Conservation (phyloP, 1,140 invertebrate genomes). For the Bombus superbus region DNA sequence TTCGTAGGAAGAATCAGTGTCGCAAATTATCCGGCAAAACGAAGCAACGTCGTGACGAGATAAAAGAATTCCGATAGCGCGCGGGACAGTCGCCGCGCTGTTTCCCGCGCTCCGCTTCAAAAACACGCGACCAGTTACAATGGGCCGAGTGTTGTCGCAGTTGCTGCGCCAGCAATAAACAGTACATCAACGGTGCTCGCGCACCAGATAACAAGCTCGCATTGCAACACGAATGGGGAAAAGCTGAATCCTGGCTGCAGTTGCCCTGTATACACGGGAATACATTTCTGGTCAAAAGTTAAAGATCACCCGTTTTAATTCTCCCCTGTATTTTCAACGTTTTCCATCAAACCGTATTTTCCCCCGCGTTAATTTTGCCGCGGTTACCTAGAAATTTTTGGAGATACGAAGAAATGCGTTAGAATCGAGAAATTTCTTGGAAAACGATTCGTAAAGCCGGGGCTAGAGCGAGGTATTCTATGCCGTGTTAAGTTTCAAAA, state of each 20-base stretch:
- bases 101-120: conserved; percentile 14
- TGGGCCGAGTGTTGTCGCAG: conserved; percentile 43
- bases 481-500: too few relatives aligned
- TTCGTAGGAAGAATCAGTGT: background rate
- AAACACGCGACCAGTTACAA: conserved; percentile 34
- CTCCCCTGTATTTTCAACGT: background rate
- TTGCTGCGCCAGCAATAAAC: conserved; percentile 64
- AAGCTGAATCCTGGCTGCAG: conserved; percentile 7
- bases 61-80: conserved; percentile 25
- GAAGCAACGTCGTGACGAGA: conserved; percentile 11
- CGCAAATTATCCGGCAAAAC: conserved; percentile 33
- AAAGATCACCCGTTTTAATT: background rate
- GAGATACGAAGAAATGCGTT: too few relatives aligned
- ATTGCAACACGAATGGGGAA: conserved; percentile 42
- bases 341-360: background rate
- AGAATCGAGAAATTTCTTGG: background rate
- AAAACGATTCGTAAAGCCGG: too few relatives aligned
- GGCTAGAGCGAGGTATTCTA: too few relatives aligned
- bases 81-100: background rate
- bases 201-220: conserved; percentile 67
- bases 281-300: background rate
- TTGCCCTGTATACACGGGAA: background rate
- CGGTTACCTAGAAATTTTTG: too few relatives aligned
- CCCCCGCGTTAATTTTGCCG: too few relatives aligned
- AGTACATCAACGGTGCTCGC: conserved; percentile 55